phyloP scores from a whole-genome alignment of 2,888 invertebrate genomes.

The Catocala nupta region DNA sequence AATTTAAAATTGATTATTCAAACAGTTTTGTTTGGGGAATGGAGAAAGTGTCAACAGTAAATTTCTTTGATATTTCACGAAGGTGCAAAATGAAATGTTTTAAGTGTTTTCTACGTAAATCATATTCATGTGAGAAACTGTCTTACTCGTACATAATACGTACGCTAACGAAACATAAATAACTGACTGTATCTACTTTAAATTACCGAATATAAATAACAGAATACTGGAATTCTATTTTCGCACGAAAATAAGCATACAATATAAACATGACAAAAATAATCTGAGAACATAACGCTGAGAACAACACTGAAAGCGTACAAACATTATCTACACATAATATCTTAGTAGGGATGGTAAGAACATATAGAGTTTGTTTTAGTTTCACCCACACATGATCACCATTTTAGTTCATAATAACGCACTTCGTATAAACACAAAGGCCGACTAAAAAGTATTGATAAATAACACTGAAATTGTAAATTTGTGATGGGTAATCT shows the following conservation, averaged over 20 bases:
- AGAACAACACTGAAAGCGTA: not conserved
- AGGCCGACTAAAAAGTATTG: too few species aligned
- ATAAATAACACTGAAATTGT: too few species aligned
- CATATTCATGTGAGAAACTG: not conserved
- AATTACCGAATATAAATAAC: not conserved
- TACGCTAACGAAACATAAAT: not conserved
- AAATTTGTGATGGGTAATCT: too few species aligned
- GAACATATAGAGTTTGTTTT: not conserved
- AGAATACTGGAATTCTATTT: conserved; percentile 1
- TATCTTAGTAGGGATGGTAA: not conserved
- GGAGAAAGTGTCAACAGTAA: not conserved
- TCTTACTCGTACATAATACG: not conserved
- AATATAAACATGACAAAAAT: conserved; percentile 1
- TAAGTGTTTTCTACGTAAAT: not conserved
- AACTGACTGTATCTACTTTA: not conserved
- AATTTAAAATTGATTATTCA: too few species aligned
- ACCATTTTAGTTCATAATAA: too few species aligned
- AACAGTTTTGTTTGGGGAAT: not conserved
- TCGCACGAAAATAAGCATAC: conserved; percentile 6
- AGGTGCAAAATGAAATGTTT: not conserved
- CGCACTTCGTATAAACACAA: too few species aligned
- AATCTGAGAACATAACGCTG: not conserved
- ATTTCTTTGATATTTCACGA: not conserved
- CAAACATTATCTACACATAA: not conserved
- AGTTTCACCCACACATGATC: too few species aligned